Conservation (phyloP, 37 sponge, comb jelly and placozoan genomes). For the Halichondria panicea region DNA sequence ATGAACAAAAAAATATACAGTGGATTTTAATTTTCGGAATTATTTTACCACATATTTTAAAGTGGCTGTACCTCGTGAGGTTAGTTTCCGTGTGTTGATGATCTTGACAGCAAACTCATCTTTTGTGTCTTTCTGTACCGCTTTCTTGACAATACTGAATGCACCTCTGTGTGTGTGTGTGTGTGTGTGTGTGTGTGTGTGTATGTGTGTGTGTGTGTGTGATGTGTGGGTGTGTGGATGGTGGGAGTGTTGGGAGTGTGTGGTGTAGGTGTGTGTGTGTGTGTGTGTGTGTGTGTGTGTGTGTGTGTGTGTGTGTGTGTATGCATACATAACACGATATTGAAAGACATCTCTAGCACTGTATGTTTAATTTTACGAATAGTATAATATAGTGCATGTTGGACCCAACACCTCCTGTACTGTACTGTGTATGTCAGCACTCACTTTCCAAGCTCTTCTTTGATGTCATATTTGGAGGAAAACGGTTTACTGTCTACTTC, state of each 20-base stretch:
- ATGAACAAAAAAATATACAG: too few relatives aligned
- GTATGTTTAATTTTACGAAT: too few relatives aligned
- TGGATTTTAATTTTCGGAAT: too few relatives aligned
- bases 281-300: slow-evolving; percentile 17
- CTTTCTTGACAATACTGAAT: slow-evolving; percentile 89
- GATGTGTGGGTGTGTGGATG: slow-evolving; percentile 11
- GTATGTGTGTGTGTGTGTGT: background rate
- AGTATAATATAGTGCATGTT: too few relatives aligned
- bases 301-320: slow-evolving; percentile 20
- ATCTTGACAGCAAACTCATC: slow-evolving; percentile 91
- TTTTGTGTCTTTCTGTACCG: slow-evolving; percentile 19
- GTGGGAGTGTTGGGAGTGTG: too few relatives aligned
- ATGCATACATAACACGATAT: too few relatives aligned
- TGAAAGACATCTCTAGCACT: too few relatives aligned
- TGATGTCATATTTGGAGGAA: slow-evolving; percentile 58
- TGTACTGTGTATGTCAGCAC: background rate
- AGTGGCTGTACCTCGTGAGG: slow-evolving; percentile 75
- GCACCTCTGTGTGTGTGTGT: slow-evolving; percentile 66
- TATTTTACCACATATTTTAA: too few relatives aligned
- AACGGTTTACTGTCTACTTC: background rate
- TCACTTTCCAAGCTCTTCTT: slow-evolving; percentile 83
- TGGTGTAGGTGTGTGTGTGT: slow-evolving; percentile 9
- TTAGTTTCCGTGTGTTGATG: slow-evolving; percentile 71
- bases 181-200: slow-evolving; percentile 2
- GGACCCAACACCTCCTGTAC: too few relatives aligned